These are phyloP conservation scores for Athene cunicularia DNA, from an alignment of 2,113 vertebrate genomes.

Conservation along the genomic window DNA sequence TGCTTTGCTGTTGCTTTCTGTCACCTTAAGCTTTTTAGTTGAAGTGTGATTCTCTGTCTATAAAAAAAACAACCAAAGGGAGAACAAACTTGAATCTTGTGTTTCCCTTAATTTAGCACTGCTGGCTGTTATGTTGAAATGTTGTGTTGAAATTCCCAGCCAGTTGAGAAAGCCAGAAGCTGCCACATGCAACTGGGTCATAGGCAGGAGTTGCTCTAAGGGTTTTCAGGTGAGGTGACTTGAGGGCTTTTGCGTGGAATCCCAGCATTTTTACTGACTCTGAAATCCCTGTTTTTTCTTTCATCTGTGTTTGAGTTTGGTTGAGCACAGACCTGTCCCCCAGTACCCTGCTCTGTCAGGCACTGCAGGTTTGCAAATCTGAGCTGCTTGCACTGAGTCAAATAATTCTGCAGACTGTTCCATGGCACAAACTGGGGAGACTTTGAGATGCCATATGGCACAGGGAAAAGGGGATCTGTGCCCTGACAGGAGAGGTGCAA, in stretches of 20 bases:
- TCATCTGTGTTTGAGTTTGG: not conserved
- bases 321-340: not conserved
- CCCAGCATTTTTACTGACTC: not conserved
- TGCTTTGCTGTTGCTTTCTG: not conserved
- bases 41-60: not conserved
- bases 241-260: not conserved
- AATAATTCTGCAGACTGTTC: not conserved
- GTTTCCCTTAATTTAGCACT: not conserved
- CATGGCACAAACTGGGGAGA: not conserved
- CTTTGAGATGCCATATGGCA: not conserved
- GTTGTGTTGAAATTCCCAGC: not conserved
- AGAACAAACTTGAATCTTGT: not conserved
- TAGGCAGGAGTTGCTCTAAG: not conserved
- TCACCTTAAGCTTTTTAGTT: not conserved
- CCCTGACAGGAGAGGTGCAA: not conserved
- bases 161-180: not conserved
- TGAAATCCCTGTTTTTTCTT: not conserved
- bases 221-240: not conserved
- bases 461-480: not conserved
- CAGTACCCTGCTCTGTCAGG: fast-evolving
- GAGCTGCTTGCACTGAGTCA: not conserved
- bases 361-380: not conserved
- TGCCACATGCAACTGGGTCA: not conserved
- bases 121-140: not conserved
- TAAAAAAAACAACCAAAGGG: not conserved